phyloP scores from a whole-genome alignment of 2,797 vertebrate genomes.

The Antrozous pallidus region DNA sequence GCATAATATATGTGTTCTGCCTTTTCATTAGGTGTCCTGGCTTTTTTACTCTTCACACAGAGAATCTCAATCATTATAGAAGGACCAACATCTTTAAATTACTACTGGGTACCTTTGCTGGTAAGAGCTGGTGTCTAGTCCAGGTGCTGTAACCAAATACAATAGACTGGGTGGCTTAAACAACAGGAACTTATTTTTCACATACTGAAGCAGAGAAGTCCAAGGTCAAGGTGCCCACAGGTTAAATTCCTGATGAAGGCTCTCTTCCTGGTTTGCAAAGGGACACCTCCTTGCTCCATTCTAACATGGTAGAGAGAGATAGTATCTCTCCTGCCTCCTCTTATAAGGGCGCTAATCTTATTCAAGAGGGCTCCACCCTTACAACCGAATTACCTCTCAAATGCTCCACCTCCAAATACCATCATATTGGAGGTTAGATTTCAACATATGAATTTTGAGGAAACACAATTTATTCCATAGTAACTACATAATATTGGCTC shows the following conservation, averaged over 20 bases:
- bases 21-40: constrained; percentile 88
- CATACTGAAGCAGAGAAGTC: not conserved
- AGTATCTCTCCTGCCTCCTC: not conserved
- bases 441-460: not conserved
- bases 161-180: not conserved
- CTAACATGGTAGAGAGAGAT: not conserved
- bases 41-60: constrained; percentile 94
- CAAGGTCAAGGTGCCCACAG: not conserved
- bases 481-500: not conserved
- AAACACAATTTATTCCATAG: not conserved
- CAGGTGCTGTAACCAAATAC: not conserved
- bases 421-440: not conserved
- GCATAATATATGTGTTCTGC: constrained; percentile 14
- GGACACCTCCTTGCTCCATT: not conserved
- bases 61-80: constrained; percentile 88
- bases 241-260: not conserved
- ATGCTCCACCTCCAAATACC: not conserved
- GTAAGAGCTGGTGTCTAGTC: constrained; percentile 83
- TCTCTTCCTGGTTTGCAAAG: not conserved
- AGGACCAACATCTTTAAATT: constrained; percentile 91
- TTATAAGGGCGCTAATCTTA: not conserved
- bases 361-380: not conserved
- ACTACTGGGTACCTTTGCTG: constrained; percentile 95
- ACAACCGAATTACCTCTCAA: not conserved
- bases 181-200: not conserved